phyloP scores from a whole-genome alignment of 2,113 vertebrate genomes.

The Phrynosoma blainvillii region DNA sequence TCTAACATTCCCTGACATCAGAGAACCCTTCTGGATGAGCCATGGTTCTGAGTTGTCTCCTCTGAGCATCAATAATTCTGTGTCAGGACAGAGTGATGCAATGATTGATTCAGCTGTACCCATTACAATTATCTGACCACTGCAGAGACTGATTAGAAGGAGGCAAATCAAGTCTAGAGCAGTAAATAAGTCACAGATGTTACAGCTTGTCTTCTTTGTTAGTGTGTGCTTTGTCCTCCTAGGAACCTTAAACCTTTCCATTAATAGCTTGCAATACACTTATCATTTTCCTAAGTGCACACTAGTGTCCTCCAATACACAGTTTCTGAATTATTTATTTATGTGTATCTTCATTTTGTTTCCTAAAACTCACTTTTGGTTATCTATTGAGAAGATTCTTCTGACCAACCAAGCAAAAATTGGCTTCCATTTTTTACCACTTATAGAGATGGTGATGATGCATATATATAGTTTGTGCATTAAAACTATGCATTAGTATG shows the following conservation, averaged over 20 bases:
- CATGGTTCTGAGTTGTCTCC: neutral
- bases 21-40: neutral
- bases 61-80: neutral
- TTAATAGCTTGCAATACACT: too few relatives aligned
- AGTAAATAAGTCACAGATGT: neutral
- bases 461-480: too few relatives aligned
- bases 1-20: neutral
- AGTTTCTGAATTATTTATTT: too few relatives aligned
- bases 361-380: too few relatives aligned
- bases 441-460: too few relatives aligned
- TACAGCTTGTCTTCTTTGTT: neutral
- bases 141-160: neutral
- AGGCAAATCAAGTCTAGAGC: neutral
- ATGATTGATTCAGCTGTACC: neutral
- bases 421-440: neutral
- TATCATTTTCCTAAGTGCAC: too few relatives aligned
- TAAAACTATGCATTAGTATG: too few relatives aligned
- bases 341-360: too few relatives aligned
- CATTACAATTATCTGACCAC: neutral
- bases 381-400: neutral
- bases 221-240: too few relatives aligned
- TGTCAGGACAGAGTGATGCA: neutral
- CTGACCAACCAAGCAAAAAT: neutral
- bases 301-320: too few relatives aligned
- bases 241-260: too few relatives aligned